A percentile compares a stretch with the other conserved stretches of the same genome.
Evolutionary conservation across 2,888 invertebrate genomes (phyloP).

Genomic region (Euplagia quadripunctaria): DNA sequence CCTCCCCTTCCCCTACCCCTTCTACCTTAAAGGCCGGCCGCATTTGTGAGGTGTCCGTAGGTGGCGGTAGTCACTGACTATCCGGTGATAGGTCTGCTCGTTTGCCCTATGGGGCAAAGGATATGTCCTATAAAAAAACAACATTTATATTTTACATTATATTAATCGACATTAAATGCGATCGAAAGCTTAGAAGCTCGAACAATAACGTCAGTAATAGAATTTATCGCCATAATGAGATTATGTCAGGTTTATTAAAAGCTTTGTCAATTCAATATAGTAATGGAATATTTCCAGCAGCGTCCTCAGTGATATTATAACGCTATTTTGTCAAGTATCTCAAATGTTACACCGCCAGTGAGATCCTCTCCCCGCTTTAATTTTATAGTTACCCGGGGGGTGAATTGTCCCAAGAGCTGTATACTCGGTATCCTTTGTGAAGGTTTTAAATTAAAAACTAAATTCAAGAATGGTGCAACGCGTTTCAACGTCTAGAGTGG

Average conservation of each 20-base stretch:
- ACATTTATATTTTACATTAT: too few relatives aligned
- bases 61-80: too few relatives aligned
- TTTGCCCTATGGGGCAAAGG: too few relatives aligned
- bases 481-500: slow-evolving; percentile 14
- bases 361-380: background rate
- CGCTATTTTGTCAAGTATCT: background rate
- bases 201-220: background rate
- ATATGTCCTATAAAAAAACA: too few relatives aligned
- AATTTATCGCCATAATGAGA: background rate
- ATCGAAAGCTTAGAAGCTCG: background rate
- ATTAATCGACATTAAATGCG: background rate
- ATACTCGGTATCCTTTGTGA: background rate
- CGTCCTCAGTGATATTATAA: background rate
- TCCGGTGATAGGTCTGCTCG: too few relatives aligned
- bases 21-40: too few relatives aligned
- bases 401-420: background rate
- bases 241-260: background rate
- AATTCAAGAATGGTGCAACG: slow-evolving; percentile 8
- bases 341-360: background rate
- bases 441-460: slow-evolving; percentile 12
- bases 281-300: background rate
- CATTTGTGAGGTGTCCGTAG: too few relatives aligned
- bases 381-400: background rate
- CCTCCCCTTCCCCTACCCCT: too few relatives aligned
- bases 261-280: background rate